Conservation (phyloP, 2,888 invertebrate species). For the Ptilodon capucinus region DNA sequence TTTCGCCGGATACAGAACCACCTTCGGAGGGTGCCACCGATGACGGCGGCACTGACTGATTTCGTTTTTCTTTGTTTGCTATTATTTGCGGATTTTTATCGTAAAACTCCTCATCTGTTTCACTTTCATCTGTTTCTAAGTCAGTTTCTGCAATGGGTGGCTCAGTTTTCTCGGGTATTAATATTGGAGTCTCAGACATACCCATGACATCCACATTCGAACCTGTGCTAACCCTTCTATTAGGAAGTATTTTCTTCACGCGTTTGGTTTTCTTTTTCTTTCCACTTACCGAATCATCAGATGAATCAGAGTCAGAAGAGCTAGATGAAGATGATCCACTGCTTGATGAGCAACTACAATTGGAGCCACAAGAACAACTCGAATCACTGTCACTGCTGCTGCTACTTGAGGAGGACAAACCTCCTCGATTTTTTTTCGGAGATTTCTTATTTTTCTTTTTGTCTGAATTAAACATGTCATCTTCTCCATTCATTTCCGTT, state of each 20-base stretch:
- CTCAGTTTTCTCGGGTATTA: conserved; percentile 79
- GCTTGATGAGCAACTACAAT: conserved; percentile 91
- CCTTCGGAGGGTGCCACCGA: conserved; percentile 84
- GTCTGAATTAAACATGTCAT: conserved; percentile 62
- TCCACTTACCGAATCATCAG: conserved; percentile 65
- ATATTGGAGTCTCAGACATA: conserved; percentile 71
- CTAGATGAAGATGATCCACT: conserved; percentile 87
- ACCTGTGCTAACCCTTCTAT: conserved; percentile 69
- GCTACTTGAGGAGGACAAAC: conserved; percentile 87
- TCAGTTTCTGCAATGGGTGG: conserved; percentile 90
- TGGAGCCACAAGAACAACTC: conserved; percentile 91
- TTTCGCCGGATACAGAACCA: conserved; percentile 82
- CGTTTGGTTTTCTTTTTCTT: conserved; percentile 70
- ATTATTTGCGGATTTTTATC: conserved; percentile 90
- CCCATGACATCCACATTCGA: conserved; percentile 81
- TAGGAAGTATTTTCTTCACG: conserved; percentile 59
- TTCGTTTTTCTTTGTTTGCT: conserved; percentile 90
- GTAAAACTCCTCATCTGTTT: conserved; percentile 94
- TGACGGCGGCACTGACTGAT: conserved; percentile 84
- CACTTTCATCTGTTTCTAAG: conserved; percentile 92
- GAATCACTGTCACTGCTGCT: conserved; percentile 89
- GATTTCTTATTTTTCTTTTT: conserved; percentile 78
- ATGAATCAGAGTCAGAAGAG: conserved; percentile 76
- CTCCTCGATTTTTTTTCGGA: conserved; percentile 73
- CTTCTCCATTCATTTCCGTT: conserved; percentile 70